These are phyloP conservation scores for Pardosa pseudoannulata DNA, from an alignment of 2,888 invertebrate species.

Conservation along the genomic window DNA sequence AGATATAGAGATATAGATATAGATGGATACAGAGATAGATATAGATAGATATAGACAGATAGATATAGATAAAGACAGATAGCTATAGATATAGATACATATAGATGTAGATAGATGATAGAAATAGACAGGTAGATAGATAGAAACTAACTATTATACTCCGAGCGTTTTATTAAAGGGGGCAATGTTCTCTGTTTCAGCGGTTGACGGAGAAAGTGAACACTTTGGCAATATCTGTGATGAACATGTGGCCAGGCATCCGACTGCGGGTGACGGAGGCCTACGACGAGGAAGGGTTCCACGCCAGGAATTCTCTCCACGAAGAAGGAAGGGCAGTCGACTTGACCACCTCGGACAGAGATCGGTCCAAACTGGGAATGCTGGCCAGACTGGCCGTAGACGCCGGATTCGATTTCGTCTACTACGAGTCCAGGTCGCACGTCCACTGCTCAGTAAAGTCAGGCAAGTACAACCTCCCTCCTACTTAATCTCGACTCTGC, in stretches of 20 bases:
- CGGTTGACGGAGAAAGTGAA: conserved; percentile 96
- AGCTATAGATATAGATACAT: no score
- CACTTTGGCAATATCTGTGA: conserved; percentile 94
- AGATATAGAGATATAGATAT: no score
- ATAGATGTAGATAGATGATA: no score
- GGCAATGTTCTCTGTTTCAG: conserved; percentile 84
- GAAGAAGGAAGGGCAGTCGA: conserved; percentile 96
- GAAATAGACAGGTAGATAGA: no score
- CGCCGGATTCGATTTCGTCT: conserved; percentile 99
- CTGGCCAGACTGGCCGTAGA: conserved; percentile 95
- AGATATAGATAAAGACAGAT: no score
- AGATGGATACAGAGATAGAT: no score
- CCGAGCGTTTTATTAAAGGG: no score
- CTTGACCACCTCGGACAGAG: conserved; percentile 94
- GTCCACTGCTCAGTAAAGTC: conserved; percentile 98
- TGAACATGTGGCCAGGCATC: conserved; percentile 99
- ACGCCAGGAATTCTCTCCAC: conserved; percentile 90
- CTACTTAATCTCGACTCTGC: no score
- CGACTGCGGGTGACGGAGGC: conserved; percentile 94
- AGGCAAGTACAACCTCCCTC: conserved; percentile 83
- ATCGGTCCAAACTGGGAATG: conserved; percentile 96
- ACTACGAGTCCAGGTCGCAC: conserved; percentile 95
- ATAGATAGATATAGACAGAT: no score
- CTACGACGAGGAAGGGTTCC: conserved; percentile 91
- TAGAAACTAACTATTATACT: no score